These are phyloP conservation scores for Allolobophora icterica DNA, from an alignment of 2,888 invertebrate genomes.

Conservation along the genomic window DNA sequence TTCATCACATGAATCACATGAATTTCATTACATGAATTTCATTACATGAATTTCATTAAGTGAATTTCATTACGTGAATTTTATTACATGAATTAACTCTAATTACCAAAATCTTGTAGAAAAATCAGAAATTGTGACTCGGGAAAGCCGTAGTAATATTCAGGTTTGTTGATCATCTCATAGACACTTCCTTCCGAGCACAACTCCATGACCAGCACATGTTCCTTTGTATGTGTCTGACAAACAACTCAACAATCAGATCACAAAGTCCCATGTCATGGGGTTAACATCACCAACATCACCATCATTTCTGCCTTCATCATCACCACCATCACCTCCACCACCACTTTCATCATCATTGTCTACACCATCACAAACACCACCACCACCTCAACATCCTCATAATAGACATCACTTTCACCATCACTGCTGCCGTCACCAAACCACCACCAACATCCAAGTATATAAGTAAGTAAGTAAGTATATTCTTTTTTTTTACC, in stretches of 20 bases:
- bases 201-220: slow-evolving; percentile 76
- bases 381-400: neutral
- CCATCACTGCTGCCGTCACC: neutral
- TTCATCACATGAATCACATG: neutral
- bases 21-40: too few relatives aligned
- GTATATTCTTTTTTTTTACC: too few relatives aligned
- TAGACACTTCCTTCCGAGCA: slow-evolving; percentile 87
- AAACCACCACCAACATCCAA: too few relatives aligned
- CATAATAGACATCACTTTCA: neutral
- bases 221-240: slow-evolving; percentile 72
- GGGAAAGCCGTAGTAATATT: slow-evolving; percentile 90
- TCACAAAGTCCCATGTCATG: neutral
- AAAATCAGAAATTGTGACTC: slow-evolving; percentile 89
- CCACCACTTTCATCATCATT: neutral
- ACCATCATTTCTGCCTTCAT: too few relatives aligned
- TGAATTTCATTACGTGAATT: neutral
- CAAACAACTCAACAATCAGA: neutral
- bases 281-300: neutral
- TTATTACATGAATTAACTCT: neutral
- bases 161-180: slow-evolving; percentile 91
- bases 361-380: neutral
- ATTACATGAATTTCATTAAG: too few relatives aligned
- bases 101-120: slow-evolving; percentile 76
- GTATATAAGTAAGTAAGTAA: too few relatives aligned
- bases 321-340: too few relatives aligned